Evolutionary conservation across 2,797 vertebrate genomes (phyloP), one percentile per base, ranked within the genome.

Genomic region (Sebastes aleutianus): DNA sequence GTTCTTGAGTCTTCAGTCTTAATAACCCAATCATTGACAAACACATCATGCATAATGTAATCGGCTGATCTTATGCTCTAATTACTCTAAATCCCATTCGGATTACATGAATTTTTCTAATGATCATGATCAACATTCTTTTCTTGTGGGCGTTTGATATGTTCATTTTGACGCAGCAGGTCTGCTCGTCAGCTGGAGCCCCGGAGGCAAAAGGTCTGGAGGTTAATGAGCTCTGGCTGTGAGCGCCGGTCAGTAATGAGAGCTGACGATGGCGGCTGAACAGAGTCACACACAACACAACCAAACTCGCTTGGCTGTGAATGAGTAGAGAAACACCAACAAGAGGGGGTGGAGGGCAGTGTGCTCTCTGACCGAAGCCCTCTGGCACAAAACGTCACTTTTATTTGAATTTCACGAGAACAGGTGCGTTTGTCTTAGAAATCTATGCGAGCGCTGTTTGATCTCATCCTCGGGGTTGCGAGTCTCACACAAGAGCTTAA

Each of bases 171-270:
- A 78, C 36, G 0, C 27, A 58, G 70, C 63, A 5, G 29, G 66
- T 76, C 76, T 31, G 32, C 24, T 70, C 62, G 70, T 78, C 79
- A 64, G 57, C 68, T 27, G 26, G 32, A 82, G 78, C 62, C 9
- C 1, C 1, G 10, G 43, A 76, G 70, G 68, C 39, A 61, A 74
- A 73, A 69, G 64, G 82, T 85, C 73, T 1, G 1, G 63, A 87
- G 90, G 86, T 92, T 92, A 92, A 91, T 86, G 85, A 90, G 89
- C 83, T 85, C 82, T 54, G 80, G 82, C 81, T 86, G 84, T 4
- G 67, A 82, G 67, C 54, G 70, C 74, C 5, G 78, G 86, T 78
- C 83, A 12, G 62, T 90, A 91, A 91, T 88, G 76, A 91, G 83
- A 83, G 78, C 79, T n/a, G 84, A 90, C 83, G 85, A 80, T 82